Percentiles rank a stretch among this genome's conserved stretches.
phyloP scores from a whole-genome alignment of 1,140 invertebrate species.

The Drosophila leontia region DNA sequence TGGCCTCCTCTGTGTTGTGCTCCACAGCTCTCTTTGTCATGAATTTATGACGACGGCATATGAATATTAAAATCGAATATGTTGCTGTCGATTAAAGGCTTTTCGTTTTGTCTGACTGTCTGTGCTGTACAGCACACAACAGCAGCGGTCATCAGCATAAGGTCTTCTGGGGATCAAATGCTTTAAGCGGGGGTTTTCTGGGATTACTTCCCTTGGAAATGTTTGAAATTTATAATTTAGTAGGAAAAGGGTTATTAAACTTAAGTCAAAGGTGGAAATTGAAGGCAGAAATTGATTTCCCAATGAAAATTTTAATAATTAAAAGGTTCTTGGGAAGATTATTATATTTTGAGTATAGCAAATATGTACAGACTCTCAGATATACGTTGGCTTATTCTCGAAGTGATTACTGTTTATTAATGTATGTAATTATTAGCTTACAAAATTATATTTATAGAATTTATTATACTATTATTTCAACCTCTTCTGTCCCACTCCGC shows the following conservation, averaged over 20 bases:
- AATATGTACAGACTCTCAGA: neutral
- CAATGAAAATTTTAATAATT: neutral
- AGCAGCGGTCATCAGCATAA: slow-evolving; percentile 6
- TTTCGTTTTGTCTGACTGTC: slow-evolving; percentile 67
- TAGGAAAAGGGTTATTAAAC: neutral
- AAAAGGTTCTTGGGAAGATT: neutral
- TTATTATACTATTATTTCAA: neutral
- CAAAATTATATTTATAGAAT: neutral
- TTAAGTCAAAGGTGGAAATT: neutral
- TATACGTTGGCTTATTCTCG: neutral
- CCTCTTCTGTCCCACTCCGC: slow-evolving; percentile 5
- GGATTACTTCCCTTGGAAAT: neutral
- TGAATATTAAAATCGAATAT: slow-evolving; percentile 85
- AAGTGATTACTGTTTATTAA: too few relatives aligned
- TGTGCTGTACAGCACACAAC: slow-evolving; percentile 3
- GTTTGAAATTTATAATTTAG: neutral
- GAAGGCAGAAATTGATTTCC: neutral
- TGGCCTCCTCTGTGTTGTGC: slow-evolving; percentile 22
- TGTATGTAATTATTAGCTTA: neutral
- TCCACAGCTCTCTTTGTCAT: slow-evolving; percentile 36
- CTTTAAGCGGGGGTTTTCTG: neutral
- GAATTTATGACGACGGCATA: slow-evolving; percentile 82
- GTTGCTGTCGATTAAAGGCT: slow-evolving; percentile 84
- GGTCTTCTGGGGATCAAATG: neutral
- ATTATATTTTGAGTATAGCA: neutral